Base-by-base conservation (phyloP, 2,797 vertebrate genomes). In the Rhyacichthys aspro region DNA sequence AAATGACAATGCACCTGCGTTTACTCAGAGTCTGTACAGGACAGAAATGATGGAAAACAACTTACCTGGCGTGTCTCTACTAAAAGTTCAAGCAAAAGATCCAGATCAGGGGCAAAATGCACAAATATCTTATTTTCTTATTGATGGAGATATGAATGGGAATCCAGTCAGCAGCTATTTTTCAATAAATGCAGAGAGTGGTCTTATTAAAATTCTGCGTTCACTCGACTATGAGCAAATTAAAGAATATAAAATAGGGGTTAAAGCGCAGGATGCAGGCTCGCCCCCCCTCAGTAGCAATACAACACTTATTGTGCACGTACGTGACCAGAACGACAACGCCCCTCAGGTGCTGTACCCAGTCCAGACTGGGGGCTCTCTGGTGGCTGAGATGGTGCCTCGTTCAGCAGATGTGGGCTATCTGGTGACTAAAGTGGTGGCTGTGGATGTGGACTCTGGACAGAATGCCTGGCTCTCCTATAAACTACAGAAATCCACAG, bases 391-490 rank as follows among this genome's bases (percentile, higher is more conserved):
- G 37, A 81, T 92, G 59, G 89, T 91, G 0, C 88, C 91, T 55
- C 91, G 90, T 12, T 90, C 86, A 45, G 87, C 91, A 75, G 90
- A 92, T 59, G 81, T 88, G 14, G 90, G 92, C 42, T 92, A 90
- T 59, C 85, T 94, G 65, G 91, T 94, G 43, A 91, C 92, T 60
- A 93, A 94, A 71, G 92, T 94, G 77, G 90, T 93, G 65, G 91
- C 93, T 43, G 88, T 93, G 9, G 92, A 94, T 86, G 86, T 82
- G 77, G 92, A 93, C 77, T 90, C 91, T 3, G 83, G 79, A 67
- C 88, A 66, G 65, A 76, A 84, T 0, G 79, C 77, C 60, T 84
- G 84, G 82, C 86, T 84, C 70, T 91, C 89, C 6, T 93, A 93
- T 80, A 89, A 89, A 81, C 83, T 93, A 11, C 65, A 90, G 59